Evolutionary conservation across 2,113 vertebrate genomes (phyloP), one percentile per base, ranked within the genome.

Genomic region (Stictonetta naevosa): DNA sequence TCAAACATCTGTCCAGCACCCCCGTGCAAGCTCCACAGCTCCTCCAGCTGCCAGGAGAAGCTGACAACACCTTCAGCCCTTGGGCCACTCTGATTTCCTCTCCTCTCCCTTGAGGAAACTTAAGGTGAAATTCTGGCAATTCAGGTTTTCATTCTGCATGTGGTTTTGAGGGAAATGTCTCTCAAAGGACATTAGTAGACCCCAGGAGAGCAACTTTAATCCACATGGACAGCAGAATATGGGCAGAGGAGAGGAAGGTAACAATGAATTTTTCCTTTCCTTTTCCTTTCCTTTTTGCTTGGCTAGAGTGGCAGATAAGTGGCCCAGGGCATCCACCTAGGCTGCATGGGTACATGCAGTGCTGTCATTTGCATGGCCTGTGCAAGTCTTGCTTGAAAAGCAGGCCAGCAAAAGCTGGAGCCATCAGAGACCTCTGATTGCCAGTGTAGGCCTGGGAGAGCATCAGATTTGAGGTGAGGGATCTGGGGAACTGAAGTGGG

Each of bases 341-440:
- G 29, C 48, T 28, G 12, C 34, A 34, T 6, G 46, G 46, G 46
- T 48, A 16, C 2, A 0, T 13, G 31, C 16, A 33, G 12, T 55
- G 31, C 42, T 74, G 62, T 63, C 28, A 36, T 28, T n/a, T 5
- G 2, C 2, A 67, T 3, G 10, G 3, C 9, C 21, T 5, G 0
- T 66, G 31, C 23, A 58, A 44, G 22, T 29, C 36, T 50, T 55
- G 10, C 11, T 18, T 0, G 2, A 76, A n/a, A 50, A 59, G 6
- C 1, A 33, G 63, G 12, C 8, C 73, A 68, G 36, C 17, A 38
- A 59, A 77, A 36, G 14, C 31, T n/a, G 80, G 12, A 59, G 26
- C 33, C 28, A 13, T 44, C 59, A 77, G 53, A 81, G 36, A 8
- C 26, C n/a, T 81, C 12, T 73, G 48, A 34, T 55, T 76, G 55